A percentile compares a stretch with the other conserved stretches of the same genome.
phyloP scores from a whole-genome alignment of 2,113 vertebrate genomes.

The Regulus satrapa region DNA sequence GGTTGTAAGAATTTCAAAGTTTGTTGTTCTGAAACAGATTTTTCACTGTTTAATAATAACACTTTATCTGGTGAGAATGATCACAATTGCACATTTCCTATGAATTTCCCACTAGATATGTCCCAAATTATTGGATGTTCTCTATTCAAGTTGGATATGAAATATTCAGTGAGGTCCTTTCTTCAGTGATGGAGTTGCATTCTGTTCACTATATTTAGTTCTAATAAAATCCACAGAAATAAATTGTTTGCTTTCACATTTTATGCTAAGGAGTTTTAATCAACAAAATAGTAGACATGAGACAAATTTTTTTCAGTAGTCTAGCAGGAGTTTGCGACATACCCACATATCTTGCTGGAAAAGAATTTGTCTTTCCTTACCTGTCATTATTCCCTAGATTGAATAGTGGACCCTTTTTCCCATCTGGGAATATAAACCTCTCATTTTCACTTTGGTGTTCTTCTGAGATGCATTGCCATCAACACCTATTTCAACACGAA shows the following conservation, averaged over 20 bases:
- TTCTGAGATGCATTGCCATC: background rate
- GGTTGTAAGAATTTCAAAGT: background rate
- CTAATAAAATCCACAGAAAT: background rate
- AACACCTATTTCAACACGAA: fast-evolving
- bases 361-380: background rate
- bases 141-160: background rate
- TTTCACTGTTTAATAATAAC: background rate
- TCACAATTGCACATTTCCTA: background rate
- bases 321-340: background rate
- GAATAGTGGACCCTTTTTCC: background rate
- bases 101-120: background rate
- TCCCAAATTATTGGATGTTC: background rate
- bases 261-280: background rate
- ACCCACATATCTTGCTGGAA: background rate
- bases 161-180: background rate
- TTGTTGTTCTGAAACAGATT: background rate
- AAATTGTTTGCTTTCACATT: background rate
- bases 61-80: background rate
- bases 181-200: background rate
- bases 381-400: background rate
- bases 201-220: background rate
- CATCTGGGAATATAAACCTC: background rate
- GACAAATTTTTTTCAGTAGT: background rate
- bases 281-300: background rate
- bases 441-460: background rate